phyloP scores from a whole-genome alignment of 2,797 vertebrate genomes.

The Anas georgica region DNA sequence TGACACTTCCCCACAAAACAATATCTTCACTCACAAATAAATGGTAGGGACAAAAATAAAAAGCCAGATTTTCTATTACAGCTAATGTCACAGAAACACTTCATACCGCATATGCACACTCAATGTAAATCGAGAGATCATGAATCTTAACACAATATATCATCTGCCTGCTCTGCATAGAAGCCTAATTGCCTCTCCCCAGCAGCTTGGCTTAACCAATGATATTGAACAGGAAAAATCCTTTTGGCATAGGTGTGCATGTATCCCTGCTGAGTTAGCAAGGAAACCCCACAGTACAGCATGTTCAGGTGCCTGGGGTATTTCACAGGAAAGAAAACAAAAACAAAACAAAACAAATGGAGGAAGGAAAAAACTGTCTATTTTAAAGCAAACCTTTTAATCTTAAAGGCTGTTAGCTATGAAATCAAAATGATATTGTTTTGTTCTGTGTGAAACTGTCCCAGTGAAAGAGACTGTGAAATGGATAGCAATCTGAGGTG shows the following conservation, averaged over 20 bases:
- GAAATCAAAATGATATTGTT: slow-evolving; percentile 23
- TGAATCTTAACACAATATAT: neutral
- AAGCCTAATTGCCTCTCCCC: neutral
- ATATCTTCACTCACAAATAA: neutral
- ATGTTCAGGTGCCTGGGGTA: neutral
- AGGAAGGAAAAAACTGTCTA: neutral
- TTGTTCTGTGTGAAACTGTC: neutral
- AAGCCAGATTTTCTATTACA: neutral
- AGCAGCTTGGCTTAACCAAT: neutral
- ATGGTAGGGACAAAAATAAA: neutral
- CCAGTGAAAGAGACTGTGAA: neutral
- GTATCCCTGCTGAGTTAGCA: neutral
- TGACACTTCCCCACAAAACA: neutral
- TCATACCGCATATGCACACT: neutral
- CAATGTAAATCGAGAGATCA: neutral
- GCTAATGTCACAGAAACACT: neutral
- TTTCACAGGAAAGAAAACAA: neutral
- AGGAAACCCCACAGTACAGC: neutral
- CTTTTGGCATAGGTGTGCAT: neutral
- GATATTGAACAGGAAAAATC: neutral
- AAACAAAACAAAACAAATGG: too few relatives aligned
- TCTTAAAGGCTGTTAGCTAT: neutral
- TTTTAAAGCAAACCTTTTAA: neutral
- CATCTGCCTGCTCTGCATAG: neutral
- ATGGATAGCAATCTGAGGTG: slow-evolving; percentile 27